Percentiles rank a stretch among this genome's conserved stretches.
These are phyloP conservation scores for Plectropomus leopardus DNA, from an alignment of 2,113 vertebrate species.

Conservation along the genomic window DNA sequence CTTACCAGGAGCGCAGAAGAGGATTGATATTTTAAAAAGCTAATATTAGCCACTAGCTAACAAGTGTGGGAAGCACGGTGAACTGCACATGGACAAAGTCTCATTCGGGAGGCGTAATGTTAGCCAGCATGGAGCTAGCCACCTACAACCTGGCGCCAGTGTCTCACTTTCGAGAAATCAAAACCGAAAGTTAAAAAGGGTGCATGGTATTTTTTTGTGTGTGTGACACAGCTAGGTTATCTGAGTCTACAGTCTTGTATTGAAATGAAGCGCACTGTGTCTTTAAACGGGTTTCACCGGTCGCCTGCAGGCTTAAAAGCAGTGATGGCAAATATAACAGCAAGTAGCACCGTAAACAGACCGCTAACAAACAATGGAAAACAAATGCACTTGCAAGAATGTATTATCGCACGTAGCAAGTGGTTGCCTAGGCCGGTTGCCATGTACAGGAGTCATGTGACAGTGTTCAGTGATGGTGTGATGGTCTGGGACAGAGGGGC, in stretches of 20 bases:
- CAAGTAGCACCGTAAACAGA: not conserved
- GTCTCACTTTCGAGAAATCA: constrained; percentile 38
- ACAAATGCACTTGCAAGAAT: constrained; percentile 15
- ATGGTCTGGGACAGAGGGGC: not conserved
- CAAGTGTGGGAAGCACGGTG: not conserved
- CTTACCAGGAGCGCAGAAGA: constrained; percentile 19
- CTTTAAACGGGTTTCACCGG: not conserved
- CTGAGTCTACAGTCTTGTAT: not conserved
- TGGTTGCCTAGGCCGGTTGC: constrained; percentile 33
- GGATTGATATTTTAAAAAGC: constrained; percentile 58
- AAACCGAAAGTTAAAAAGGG: constrained; percentile 68
- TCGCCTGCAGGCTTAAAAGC: not conserved
- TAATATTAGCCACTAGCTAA: constrained; percentile 72
- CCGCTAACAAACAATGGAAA: not conserved
- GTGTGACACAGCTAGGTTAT: not conserved
- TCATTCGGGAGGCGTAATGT: not conserved
- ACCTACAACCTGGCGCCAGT: accelerated
- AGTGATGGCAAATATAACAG: not conserved
- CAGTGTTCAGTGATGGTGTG: constrained; percentile 20
- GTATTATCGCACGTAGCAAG: constrained; percentile 28
- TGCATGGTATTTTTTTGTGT: accelerated
- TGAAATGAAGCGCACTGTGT: too few relatives aligned
- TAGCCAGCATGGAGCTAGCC: constrained; percentile 5
- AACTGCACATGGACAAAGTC: constrained; percentile 24
- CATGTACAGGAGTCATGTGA: constrained; percentile 51